Evolutionary conservation across 2,888 invertebrate species (phyloP).

Genomic region (Phania funesta): DNA sequence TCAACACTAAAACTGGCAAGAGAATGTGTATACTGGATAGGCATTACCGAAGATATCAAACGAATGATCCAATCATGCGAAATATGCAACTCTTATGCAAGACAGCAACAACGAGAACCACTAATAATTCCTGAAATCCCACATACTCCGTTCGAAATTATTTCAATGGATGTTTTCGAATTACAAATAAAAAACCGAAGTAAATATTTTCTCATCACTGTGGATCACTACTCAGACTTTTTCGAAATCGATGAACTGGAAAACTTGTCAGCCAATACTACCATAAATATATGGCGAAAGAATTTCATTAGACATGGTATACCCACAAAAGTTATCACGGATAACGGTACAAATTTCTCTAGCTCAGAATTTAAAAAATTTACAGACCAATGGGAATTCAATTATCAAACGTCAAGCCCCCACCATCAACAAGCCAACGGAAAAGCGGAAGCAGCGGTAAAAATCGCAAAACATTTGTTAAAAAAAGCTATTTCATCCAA

Average conservation of each 20-base stretch:
- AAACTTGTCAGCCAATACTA: conserved; percentile 7
- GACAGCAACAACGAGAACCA: conserved; percentile 16
- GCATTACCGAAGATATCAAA: conserved; percentile 15
- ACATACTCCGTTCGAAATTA: conserved; percentile 44
- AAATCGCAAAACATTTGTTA: conserved; percentile 14
- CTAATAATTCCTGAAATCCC: conserved; percentile 25
- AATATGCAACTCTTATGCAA: conserved; percentile 2
- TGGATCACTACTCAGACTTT: conserved; percentile 56
- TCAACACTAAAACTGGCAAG: conserved; percentile 28
- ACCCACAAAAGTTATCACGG: conserved; percentile 33
- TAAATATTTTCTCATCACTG: conserved; percentile 38
- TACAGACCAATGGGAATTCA: conserved; percentile 40
- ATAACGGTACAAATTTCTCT: conserved; percentile 29
- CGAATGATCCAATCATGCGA: conserved; percentile 9
- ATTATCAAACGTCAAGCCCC: too few species aligned
- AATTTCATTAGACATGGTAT: conserved; percentile 54
- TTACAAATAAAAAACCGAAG: conserved; percentile 28
- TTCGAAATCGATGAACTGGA: conserved; percentile 51
- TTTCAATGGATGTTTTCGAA: conserved; percentile 51
- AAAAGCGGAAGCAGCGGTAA: conserved; percentile 41
- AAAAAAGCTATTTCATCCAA: not conserved
- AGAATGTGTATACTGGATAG: conserved; percentile 36
- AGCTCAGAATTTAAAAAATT: conserved; percentile 19
- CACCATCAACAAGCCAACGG: conserved; percentile 49
- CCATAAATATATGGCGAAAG: conserved; percentile 43